These are phyloP conservation scores for Lepus oiostolus DNA, from an alignment of 2,797 vertebrate species.

Conservation along the genomic window DNA sequence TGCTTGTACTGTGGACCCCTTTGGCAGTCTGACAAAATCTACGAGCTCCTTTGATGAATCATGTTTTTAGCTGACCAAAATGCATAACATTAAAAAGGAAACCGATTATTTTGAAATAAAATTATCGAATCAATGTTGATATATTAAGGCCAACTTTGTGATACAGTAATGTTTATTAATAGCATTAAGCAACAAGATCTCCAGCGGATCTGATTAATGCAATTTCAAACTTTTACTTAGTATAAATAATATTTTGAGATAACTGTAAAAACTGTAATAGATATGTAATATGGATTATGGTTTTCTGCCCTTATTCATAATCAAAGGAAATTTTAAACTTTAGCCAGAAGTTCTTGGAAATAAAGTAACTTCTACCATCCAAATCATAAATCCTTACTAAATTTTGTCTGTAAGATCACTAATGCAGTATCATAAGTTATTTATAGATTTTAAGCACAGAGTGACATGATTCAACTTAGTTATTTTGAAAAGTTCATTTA, in stretches of 20 bases:
- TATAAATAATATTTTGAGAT: conserved; percentile 25
- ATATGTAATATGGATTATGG: not conserved
- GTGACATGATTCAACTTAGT: not conserved
- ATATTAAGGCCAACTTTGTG: not conserved
- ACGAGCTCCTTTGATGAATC: not conserved
- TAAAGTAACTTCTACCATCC: not conserved
- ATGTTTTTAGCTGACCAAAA: conserved; percentile 50
- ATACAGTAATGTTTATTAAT: not conserved
- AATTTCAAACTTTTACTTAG: conserved; percentile 32
- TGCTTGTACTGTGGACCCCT: not conserved
- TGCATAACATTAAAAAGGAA: conserved; percentile 13
- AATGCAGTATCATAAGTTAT: fast-evolving
- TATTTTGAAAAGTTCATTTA: not conserved
- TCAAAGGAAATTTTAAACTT: not conserved
- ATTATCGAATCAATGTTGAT: not conserved
- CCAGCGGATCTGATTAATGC: not conserved
- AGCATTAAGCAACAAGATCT: not conserved
- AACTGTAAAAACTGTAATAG: not conserved
- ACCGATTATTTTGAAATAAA: not conserved
- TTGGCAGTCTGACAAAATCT: not conserved
- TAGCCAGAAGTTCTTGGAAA: conserved; percentile 4
- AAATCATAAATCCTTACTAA: not conserved
- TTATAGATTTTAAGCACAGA: not conserved
- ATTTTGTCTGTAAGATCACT: not conserved
- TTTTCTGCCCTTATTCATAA: conserved; percentile 6